Conservation (phyloP, 2,888 invertebrate species). For the Andrena trimmerana region DNA sequence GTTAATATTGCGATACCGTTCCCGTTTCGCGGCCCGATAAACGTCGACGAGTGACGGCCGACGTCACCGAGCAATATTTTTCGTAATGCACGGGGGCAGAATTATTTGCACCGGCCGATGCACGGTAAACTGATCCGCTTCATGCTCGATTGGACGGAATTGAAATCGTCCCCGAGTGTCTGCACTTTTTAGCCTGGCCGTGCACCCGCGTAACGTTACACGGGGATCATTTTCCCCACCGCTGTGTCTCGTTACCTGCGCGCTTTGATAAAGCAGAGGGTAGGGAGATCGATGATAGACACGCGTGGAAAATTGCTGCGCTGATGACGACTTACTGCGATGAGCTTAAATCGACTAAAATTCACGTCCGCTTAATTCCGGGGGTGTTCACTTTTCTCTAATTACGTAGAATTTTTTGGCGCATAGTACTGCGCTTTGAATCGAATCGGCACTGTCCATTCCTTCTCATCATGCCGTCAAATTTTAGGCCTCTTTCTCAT, state of each 20-base stretch:
- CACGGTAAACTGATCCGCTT: constrained; percentile 32
- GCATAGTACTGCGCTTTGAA: too few species aligned
- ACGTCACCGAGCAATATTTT: constrained; percentile 16
- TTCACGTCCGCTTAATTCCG: too few species aligned
- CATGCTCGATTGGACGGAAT: constrained; percentile 25
- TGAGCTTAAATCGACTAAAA: not conserved
- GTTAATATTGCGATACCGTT: not conserved
- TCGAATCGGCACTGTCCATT: too few species aligned
- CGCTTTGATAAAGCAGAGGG: constrained; percentile 1
- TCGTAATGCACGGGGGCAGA: constrained; percentile 13
- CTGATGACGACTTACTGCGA: not conserved
- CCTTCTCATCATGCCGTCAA: too few species aligned
- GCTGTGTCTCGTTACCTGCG: constrained; percentile 27
- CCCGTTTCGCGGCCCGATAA: too few species aligned
- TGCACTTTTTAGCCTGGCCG: constrained; percentile 20
- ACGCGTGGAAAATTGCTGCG: constrained; percentile 14
- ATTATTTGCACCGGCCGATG: constrained; percentile 15
- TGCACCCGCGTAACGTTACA: constrained; percentile 32
- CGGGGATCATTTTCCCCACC: constrained; percentile 33
- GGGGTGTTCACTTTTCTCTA: too few species aligned
- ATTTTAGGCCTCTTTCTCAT: too few species aligned
- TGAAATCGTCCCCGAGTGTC: constrained; percentile 25
- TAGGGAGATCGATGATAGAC: not conserved
- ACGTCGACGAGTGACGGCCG: not conserved
- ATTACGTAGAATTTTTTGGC: not conserved